Percentiles rank a stretch among this genome's conserved stretches.
Conservation (phyloP, 2,888 invertebrate genomes). For the Didymodactylos carnosus region DNA sequence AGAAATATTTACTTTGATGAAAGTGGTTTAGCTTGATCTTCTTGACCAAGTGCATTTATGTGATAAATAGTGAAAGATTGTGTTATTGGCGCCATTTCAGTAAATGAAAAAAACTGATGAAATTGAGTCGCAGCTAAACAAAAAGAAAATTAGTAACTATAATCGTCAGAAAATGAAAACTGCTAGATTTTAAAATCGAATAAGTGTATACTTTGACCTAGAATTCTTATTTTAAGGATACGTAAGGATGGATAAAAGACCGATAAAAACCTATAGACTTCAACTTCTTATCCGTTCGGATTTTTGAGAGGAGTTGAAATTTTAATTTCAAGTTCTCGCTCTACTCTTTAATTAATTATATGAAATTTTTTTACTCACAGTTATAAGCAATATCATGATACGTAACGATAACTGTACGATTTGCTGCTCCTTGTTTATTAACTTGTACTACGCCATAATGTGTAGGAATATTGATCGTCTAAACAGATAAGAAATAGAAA, state of each 20-base stretch:
- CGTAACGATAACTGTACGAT: constrained; percentile 78
- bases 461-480: background rate
- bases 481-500: background rate
- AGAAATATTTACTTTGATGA: constrained; percentile 65
- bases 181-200: too few species aligned
- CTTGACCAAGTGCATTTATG: constrained; percentile 92
- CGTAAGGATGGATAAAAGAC: too few species aligned
- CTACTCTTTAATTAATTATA: too few species aligned
- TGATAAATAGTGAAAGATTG: constrained; percentile 91
- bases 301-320: too few species aligned
- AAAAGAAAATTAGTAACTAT: background rate
- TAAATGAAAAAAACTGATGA: constrained; percentile 39
- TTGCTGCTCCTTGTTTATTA: constrained; percentile 71
- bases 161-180: background rate
- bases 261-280: too few species aligned
- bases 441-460: constrained; percentile 57
- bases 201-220: too few species aligned
- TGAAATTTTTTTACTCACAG: constrained; percentile 61
- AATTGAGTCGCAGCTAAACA: constrained; percentile 29
- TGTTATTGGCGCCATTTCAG: constrained; percentile 35
- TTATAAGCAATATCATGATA: constrained; percentile 96
- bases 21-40: constrained; percentile 72
- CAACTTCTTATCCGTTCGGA: too few species aligned
- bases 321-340: too few species aligned
- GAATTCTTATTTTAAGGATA: too few species aligned